Conservation (phyloP, 2,888 invertebrate genomes). For the Melolontha melolontha region DNA sequence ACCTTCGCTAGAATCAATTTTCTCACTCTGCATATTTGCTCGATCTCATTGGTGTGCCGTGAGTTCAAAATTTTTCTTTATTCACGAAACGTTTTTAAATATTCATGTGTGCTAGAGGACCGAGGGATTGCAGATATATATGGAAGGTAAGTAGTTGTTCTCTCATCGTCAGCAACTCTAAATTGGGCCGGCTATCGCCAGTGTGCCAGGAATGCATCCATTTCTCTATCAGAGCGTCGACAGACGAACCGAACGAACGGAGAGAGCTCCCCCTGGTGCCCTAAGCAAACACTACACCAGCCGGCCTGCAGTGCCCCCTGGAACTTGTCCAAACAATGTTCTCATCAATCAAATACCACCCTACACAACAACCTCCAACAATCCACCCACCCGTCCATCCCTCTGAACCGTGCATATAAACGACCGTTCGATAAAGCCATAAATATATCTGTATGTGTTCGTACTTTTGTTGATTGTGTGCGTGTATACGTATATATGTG, state of each 20-base stretch:
- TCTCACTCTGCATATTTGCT: no score
- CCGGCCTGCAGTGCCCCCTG: slow-evolving; percentile 59
- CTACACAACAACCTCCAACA: slow-evolving; percentile 51
- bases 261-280: slow-evolving; percentile 51
- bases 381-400: slow-evolving; percentile 44
- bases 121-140: no score
- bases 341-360: slow-evolving; percentile 63
- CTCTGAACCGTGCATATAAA: slow-evolving; percentile 39
- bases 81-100: slow-evolving; percentile 43
- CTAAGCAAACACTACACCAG: slow-evolving; percentile 62
- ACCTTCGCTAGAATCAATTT: no score
- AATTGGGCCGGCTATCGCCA: slow-evolving; percentile 49
- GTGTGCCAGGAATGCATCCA: slow-evolving; percentile 47
- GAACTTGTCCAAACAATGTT: slow-evolving; percentile 63
- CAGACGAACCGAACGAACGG: slow-evolving; percentile 47
- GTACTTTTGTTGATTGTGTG: not conserved
- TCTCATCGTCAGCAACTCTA: slow-evolving; percentile 43
- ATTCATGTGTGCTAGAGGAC: slow-evolving; percentile 41
- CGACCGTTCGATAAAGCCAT: slow-evolving; percentile 40
- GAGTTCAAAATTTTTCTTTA: slow-evolving; percentile 33
- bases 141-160: slow-evolving; percentile 16
- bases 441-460: slow-evolving; percentile 34
- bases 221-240: slow-evolving; percentile 49
- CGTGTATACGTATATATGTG: not conserved
- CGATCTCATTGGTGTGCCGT: not conserved